Conservation (phyloP, 2,113 vertebrate species). For the Stegastes partitus region DNA sequence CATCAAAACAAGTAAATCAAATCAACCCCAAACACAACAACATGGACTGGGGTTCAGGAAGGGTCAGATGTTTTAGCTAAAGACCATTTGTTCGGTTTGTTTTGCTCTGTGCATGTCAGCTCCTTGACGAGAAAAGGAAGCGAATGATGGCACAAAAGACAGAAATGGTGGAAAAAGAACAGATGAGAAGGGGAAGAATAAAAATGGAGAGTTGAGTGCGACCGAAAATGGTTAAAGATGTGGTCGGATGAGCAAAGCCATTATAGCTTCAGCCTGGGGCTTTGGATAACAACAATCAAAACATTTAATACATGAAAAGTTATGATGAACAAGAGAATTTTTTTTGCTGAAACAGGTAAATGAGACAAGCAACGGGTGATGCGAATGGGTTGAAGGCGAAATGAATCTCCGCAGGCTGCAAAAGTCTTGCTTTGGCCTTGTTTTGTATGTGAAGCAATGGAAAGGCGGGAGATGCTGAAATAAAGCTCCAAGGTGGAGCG, state of each 20-base stretch:
- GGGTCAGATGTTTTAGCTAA: conserved; percentile 84
- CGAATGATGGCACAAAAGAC: conserved; percentile 25
- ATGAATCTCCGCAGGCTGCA: conserved; percentile 31
- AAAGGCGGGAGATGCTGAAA: conserved; percentile 43
- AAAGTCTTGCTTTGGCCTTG: conserved; percentile 6
- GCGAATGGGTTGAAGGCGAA: conserved; percentile 8
- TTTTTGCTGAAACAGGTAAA: conserved; percentile 38
- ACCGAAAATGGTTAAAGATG: conserved; percentile 22
- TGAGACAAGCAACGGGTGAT: conserved; percentile 29
- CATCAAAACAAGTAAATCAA: conserved; percentile 75
- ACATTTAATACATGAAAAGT: conserved; percentile 24
- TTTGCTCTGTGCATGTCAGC: conserved; percentile 85
- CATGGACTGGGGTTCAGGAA: conserved; percentile 71
- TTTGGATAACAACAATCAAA: conserved; percentile 19
- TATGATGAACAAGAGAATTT: conserved; percentile 6
- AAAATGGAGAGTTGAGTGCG: background rate
- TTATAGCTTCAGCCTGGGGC: conserved; percentile 41
- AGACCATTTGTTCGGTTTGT: conserved; percentile 88
- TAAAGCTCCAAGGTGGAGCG: conserved; percentile 32
- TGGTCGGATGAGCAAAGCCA: conserved; percentile 47
- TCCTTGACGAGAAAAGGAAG: conserved; percentile 68
- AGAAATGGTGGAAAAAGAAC: background rate
- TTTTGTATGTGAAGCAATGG: conserved; percentile 35
- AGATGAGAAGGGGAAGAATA: conserved; percentile 7
- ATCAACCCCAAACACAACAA: conserved; percentile 76